Percentiles rank a stretch among this genome's conserved stretches.
Conservation (phyloP, 2,797 vertebrate species). For the Tragopan temminckii region DNA sequence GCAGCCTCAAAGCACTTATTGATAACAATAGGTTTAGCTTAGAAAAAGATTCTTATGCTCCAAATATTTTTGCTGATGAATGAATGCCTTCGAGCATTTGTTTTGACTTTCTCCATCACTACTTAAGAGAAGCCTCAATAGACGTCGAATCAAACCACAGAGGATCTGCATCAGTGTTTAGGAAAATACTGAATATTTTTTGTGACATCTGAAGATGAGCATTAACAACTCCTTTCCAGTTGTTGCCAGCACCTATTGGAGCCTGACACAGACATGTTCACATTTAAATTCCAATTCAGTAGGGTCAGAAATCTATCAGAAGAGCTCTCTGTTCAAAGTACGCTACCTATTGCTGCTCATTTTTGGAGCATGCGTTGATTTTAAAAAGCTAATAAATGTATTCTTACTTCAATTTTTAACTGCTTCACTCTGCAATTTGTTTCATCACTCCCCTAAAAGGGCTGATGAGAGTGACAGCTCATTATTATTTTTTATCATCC, state of each 20-base stretch:
- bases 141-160: background rate
- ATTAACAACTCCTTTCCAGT: background rate
- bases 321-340: background rate
- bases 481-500: conserved; percentile 23
- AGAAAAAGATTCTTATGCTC: background rate
- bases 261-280: background rate
- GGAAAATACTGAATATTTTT: background rate
- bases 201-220: background rate
- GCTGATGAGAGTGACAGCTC: background rate
- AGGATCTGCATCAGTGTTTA: background rate
- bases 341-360: background rate
- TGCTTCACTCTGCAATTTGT: background rate
- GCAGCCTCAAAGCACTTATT: background rate
- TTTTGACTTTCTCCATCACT: background rate
- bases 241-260: background rate
- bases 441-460: conserved; percentile 3
- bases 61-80: background rate
- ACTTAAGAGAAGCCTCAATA: background rate
- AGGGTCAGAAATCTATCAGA: conserved; percentile 5
- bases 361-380: background rate
- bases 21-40: background rate
- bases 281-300: background rate
- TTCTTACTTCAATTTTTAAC: conserved; percentile 16
- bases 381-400: background rate
- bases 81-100: background rate